Percentiles rank a stretch among this genome's conserved stretches.
These are phyloP conservation scores for Bombyx mori DNA, from an alignment of 1,140 invertebrate species.

Conservation along the genomic window ASM3026992v2 NC_085112.1:4814501-4815000, in stretches of 20 bases:
- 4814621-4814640: conserved; percentile 12
- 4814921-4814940: background rate
- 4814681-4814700: too few species aligned
- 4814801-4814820: background rate
- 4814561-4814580: too few species aligned
- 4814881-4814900: too few species aligned
- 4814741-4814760: background rate
- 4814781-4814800: background rate
- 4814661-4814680: background rate
- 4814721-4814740: too few species aligned
- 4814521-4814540: too few species aligned
- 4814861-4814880: too few species aligned
- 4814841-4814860: too few species aligned
- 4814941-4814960: background rate
- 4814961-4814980: conserved; percentile 1
- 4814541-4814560: too few species aligned
- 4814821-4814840: background rate
- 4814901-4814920: too few species aligned
- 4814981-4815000: conserved; percentile 5
- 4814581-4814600: background rate
- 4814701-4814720: too few species aligned
- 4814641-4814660: background rate
- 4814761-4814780: background rate
- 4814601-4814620: conserved; percentile 12
- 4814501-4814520: too few species aligned